phyloP scores from a whole-genome alignment of 2,797 vertebrate species.

The Gadopsis bispinosus region DNA sequence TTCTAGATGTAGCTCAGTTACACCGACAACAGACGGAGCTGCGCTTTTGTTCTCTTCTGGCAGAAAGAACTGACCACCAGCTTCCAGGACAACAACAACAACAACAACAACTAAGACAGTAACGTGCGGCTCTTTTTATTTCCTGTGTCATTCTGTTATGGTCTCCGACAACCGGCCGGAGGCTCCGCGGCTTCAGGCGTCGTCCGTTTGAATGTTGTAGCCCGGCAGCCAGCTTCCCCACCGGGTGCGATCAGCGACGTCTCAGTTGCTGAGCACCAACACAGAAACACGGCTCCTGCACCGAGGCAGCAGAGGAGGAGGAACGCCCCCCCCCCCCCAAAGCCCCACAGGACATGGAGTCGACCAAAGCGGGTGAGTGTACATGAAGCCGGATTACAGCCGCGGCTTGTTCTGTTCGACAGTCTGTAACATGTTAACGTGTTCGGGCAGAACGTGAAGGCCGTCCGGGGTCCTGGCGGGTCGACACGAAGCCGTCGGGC shows the following conservation, averaged over 20 bases:
- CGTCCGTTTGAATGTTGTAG: slow-evolving; percentile 34
- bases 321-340: slow-evolving; percentile 50
- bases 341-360: slow-evolving; percentile 77
- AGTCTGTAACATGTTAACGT: background rate
- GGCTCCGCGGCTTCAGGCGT: background rate
- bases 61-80: background rate
- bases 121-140: too few relatives aligned
- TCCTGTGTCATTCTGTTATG: background rate
- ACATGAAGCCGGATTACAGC: background rate
- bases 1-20: background rate
- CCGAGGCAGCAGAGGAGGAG: slow-evolving; percentile 73
- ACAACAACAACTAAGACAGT: too few relatives aligned
- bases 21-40: background rate
- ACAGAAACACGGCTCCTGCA: slow-evolving; percentile 74
- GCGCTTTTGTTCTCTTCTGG: too few relatives aligned
- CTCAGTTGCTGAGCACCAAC: slow-evolving; percentile 72
- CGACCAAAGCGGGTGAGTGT: slow-evolving; percentile 82
- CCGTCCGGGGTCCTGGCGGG: too few relatives aligned
- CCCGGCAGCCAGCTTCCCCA: background rate
- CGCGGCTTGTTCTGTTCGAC: background rate
- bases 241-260: slow-evolving; percentile 66
- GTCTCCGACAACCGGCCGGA: background rate
- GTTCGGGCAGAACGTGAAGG: background rate
- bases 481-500: too few relatives aligned
- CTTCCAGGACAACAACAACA: background rate